phyloP scores from a whole-genome alignment of 92 coral and sea anemone genomes.

The Pocillopora meandrina region DNA sequence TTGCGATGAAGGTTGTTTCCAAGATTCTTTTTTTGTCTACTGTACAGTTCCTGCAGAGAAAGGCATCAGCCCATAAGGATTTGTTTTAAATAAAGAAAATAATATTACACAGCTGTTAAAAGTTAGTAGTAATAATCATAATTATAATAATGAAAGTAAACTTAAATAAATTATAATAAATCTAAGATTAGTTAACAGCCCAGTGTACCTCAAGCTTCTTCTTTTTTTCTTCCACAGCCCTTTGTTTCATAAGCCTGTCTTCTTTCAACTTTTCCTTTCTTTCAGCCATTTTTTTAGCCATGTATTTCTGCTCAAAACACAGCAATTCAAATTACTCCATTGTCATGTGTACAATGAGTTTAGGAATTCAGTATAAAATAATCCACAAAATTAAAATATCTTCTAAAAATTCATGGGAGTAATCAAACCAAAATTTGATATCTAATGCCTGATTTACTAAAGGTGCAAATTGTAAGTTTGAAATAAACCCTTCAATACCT shows the following conservation, averaged over 20 bases:
- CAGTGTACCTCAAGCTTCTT: constrained; percentile 71
- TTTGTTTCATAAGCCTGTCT: constrained; percentile 78
- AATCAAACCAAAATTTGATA: too few species aligned
- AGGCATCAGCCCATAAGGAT: not conserved
- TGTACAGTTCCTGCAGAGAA: constrained; percentile 74
- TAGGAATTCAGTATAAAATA: not conserved
- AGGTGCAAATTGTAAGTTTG: too few species aligned
- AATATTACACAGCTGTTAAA: too few species aligned
- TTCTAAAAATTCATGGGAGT: too few species aligned
- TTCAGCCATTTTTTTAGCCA: constrained; percentile 90
- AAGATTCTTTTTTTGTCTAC: constrained; percentile 83
- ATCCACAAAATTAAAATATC: not conserved
- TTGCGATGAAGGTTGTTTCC: constrained; percentile 66
- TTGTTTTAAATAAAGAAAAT: too few species aligned
- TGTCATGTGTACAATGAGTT: not conserved
- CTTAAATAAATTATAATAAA: not conserved
- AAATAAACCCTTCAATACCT: too few species aligned
- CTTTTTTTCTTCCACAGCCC: constrained; percentile 83
- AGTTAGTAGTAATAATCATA: not conserved
- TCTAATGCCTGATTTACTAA: too few species aligned
- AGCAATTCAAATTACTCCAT: not conserved
- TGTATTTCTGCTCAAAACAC: constrained; percentile 77
- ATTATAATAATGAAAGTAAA: not conserved
- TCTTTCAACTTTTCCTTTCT: constrained; percentile 82
- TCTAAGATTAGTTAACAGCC: not conserved